Percentiles rank a stretch among this genome's conserved stretches.
Evolutionary conservation across 2,797 vertebrate genomes (phyloP).

Genomic region (Erethizon dorsatum): DNA sequence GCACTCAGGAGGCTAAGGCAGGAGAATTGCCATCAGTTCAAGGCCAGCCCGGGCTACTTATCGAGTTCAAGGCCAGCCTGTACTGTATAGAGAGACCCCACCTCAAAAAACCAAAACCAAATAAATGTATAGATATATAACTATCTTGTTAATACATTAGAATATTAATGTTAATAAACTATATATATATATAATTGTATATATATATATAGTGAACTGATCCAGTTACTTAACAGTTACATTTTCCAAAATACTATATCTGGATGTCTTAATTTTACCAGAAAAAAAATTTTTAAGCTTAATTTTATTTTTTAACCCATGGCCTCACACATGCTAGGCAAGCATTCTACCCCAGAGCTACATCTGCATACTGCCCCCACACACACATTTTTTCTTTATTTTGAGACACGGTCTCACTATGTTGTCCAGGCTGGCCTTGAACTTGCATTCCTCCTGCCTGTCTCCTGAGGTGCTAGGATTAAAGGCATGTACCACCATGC

Average conservation of each 20-base stretch:
- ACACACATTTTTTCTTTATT: not conserved
- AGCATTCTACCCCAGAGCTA: not conserved
- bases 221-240: not conserved
- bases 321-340: not conserved
- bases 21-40: not conserved
- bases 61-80: not conserved
- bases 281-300: not conserved
- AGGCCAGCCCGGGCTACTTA: not conserved
- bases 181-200: not conserved
- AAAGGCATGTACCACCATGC: not conserved
- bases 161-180: not conserved
- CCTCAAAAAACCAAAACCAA: not conserved
- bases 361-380: not conserved
- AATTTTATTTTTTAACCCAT: not conserved
- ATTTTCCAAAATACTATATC: constrained; percentile 45
- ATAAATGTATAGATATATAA: not conserved
- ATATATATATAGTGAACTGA: not conserved
- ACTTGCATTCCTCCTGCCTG: not conserved
- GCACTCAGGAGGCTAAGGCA: not conserved
- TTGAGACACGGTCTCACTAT: not conserved
- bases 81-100: not conserved
- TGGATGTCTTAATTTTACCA: constrained; percentile 55
- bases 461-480: not conserved
- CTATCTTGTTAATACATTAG: not conserved
- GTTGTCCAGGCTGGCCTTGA: not conserved